Conservation (phyloP, 2,888 invertebrate species). For the Monopis laevigella region DNA sequence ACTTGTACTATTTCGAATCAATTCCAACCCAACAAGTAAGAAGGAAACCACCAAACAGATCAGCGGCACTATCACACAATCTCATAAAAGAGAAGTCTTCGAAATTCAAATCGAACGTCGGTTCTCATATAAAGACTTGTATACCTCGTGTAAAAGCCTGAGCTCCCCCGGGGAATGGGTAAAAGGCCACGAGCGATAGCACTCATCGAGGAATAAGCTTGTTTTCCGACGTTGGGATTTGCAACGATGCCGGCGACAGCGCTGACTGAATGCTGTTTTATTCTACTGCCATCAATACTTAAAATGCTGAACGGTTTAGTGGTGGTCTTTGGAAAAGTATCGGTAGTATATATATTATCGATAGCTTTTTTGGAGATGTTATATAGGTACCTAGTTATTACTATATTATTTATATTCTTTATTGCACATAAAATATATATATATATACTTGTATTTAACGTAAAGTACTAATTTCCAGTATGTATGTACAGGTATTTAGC, state of each 20-base stretch:
- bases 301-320: slow-evolving; percentile 51
- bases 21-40: not conserved
- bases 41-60: slow-evolving; percentile 3
- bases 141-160: slow-evolving; percentile 57
- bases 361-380: too few relatives aligned
- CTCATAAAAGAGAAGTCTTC: slow-evolving; percentile 48
- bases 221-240: slow-evolving; percentile 62
- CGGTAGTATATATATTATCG: too few relatives aligned
- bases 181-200: slow-evolving; percentile 55
- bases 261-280: slow-evolving; percentile 59
- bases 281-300: slow-evolving; percentile 64
- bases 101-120: slow-evolving; percentile 62
- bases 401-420: too few relatives aligned
- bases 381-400: not conserved
- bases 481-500: too few relatives aligned
- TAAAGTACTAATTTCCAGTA: too few relatives aligned
- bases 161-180: slow-evolving; percentile 47
- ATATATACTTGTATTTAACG: too few relatives aligned
- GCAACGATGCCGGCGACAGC: slow-evolving; percentile 39
- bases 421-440: too few relatives aligned
- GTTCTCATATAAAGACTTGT: slow-evolving; percentile 45
- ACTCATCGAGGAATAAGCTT: slow-evolving; percentile 65
- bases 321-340: slow-evolving; percentile 20
- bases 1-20: too few relatives aligned
- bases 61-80: slow-evolving; percentile 26